Evolutionary conservation across 2,888 invertebrate genomes (phyloP), one percentile per base, ranked within the genome.

Genomic region (Aphidius colemani): DNA sequence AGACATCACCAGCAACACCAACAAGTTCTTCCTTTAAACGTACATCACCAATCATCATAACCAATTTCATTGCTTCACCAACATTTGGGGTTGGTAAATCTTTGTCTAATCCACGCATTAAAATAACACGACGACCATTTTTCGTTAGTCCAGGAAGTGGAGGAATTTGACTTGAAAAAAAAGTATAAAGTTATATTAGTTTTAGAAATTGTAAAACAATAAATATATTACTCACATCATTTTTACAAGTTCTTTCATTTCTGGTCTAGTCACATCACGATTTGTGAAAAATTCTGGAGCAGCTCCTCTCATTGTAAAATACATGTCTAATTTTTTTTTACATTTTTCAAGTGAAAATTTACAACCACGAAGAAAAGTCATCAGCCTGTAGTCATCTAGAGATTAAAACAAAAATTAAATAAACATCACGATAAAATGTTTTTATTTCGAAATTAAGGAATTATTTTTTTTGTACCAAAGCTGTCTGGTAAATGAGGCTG

Each of bases 301-400:
- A 1, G 92, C 91, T 6, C 90, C 86, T 30, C 93, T 86, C 91
- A 93, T 92, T 8, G 94, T 93, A 81, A 93, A 93, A 83, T 93
- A 94, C 91, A 93, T 92, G 82, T 94, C 94, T 76, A 94, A 83
- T 82, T 94, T 94, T 76, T 88, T 88, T 84, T 94, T 94, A 80
- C 91, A 89, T 83, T 92, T 92, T 83, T 94, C 94, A 79, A 94
- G 79, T 61, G 93, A 93, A 84, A 93, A 94, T 84, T 93, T 94
- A 84, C 92, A 92, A 40, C 93, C 93, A 10, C 94, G 87, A 67
- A 94, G 86, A 84, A 93, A 94, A 62, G 92, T 92, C 86, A 91
- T 88, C 69, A 94, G 84, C 64, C 92, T 88, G 72, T 87, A 85
- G 82, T 94, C 93, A 83, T 94, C 92, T 91, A 5, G 30, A 30